Percentiles rank a stretch among this genome's conserved stretches.
Conservation (phyloP, 2,797 vertebrate genomes). For the Loriculus beryllinus region DNA sequence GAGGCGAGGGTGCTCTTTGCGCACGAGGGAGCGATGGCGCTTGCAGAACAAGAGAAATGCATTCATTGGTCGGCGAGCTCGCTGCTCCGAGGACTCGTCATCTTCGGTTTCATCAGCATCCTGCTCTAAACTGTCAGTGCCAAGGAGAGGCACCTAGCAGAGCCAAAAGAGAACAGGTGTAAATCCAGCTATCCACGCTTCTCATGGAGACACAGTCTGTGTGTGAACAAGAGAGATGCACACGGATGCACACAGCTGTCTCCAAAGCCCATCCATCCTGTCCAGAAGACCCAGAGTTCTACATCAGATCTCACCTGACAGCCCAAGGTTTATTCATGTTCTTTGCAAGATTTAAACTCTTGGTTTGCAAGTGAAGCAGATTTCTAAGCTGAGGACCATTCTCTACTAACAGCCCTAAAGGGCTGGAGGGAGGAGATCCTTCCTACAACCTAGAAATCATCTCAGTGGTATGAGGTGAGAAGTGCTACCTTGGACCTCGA, state of each 20-base stretch:
- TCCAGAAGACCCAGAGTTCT: neutral
- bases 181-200: neutral
- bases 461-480: neutral
- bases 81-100: constrained; percentile 90
- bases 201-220: neutral
- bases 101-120: constrained; percentile 85
- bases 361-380: neutral
- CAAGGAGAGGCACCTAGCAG: constrained; percentile 80
- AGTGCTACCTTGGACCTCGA: neutral
- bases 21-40: constrained; percentile 95
- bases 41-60: constrained; percentile 99
- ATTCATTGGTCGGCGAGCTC: constrained; percentile 96
- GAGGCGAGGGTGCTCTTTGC: constrained; percentile 94
- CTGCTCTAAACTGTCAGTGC: constrained; percentile 78
- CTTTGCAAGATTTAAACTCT: neutral
- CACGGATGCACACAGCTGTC: neutral
- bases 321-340: neutral
- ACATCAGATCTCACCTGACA: neutral
- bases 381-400: neutral
- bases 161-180: neutral
- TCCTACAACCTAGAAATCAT: neutral
- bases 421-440: neutral
- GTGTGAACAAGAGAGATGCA: neutral
- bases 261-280: neutral
- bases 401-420: neutral